Percentiles rank a stretch among this genome's conserved stretches.
Evolutionary conservation across 2,888 invertebrate genomes (phyloP).

Genomic region (Agrochola lota): DNA sequence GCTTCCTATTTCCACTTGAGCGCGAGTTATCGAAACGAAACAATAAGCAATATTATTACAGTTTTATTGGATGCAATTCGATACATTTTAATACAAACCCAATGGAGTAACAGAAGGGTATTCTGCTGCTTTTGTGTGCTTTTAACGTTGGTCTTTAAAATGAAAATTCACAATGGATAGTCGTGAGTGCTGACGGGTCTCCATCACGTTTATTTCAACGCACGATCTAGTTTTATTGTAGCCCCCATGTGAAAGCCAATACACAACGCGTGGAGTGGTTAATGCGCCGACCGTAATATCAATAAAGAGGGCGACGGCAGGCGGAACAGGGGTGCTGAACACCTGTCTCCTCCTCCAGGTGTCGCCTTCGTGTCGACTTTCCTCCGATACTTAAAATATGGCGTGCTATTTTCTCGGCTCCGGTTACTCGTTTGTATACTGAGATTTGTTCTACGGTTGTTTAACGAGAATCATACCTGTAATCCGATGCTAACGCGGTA

Average conservation of each 20-base stretch:
- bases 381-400: conserved; percentile 87
- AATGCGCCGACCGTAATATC: conserved; percentile 86
- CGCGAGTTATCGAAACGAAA: conserved; percentile 57
- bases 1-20: conserved; percentile 54
- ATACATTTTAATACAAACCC: conserved; percentile 54
- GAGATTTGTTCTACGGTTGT: conserved; percentile 79
- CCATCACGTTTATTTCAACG: conserved; percentile 62
- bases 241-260: conserved; percentile 81
- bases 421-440: conserved; percentile 82
- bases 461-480: conserved; percentile 74
- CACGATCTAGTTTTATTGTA: conserved; percentile 81
- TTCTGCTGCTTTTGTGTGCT: conserved; percentile 40
- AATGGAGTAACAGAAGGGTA: conserved; percentile 25
- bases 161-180: conserved; percentile 53
- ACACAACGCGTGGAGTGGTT: conserved; percentile 83
- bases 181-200: conserved; percentile 34
- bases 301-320: conserved; percentile 80
- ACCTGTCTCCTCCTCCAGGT: conserved; percentile 78
- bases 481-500: conserved; percentile 65
- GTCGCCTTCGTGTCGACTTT: conserved; percentile 81
- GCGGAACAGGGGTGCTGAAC: conserved; percentile 67
- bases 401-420: conserved; percentile 83
- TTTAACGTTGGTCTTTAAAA: conserved; percentile 53
- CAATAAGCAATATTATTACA: conserved; percentile 64
- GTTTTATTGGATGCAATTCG: conserved; percentile 63